Conservation (phyloP, 1,140 invertebrate species). For the Babylonia areolata region DNA sequence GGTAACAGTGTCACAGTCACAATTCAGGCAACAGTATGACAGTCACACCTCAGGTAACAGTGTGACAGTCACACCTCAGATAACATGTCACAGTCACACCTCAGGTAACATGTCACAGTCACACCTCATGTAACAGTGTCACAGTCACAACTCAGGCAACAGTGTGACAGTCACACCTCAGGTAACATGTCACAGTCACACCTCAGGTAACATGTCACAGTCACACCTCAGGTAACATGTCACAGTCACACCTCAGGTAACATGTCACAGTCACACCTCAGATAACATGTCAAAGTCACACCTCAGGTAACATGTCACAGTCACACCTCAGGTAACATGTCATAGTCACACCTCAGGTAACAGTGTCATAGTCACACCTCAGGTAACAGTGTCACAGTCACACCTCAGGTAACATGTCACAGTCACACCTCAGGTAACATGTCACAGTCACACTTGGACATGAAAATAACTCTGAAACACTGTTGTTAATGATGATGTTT, state of each 20-base stretch:
- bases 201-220: conserved; percentile 82
- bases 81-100: too few relatives aligned
- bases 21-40: too few relatives aligned
- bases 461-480: too few relatives aligned
- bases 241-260: conserved; percentile 91
- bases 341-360: conserved; percentile 91
- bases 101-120: conserved; percentile 81
- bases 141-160: background rate
- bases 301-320: conserved; percentile 82
- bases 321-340: background rate
- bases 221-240: background rate
- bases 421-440: conserved; percentile 87
- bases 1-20: conserved; percentile 60
- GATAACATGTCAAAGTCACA: too few relatives aligned
- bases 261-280: background rate
- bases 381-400: too few relatives aligned
- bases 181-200: too few relatives aligned
- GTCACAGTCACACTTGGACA: background rate
- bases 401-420: background rate
- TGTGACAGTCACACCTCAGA: background rate
- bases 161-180: background rate
- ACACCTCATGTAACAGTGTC: too few relatives aligned
- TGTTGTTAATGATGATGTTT: background rate
- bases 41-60: conserved; percentile 87
- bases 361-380: too few relatives aligned